phyloP scores from a whole-genome alignment of 2,797 vertebrate genomes.

The Crenichthys baileyi region DNA sequence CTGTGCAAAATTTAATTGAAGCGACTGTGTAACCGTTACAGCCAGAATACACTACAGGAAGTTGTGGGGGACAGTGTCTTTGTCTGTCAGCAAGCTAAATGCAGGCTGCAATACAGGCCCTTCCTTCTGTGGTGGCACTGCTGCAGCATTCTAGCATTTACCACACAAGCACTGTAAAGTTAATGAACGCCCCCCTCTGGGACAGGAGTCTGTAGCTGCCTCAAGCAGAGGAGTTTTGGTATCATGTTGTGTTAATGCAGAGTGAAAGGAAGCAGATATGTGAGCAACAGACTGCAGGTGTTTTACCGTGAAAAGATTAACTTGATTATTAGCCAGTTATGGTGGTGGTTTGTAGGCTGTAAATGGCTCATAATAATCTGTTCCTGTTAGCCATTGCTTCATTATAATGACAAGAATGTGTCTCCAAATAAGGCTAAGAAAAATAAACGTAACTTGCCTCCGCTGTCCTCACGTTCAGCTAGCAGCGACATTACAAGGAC shows the following conservation, averaged over 20 bases:
- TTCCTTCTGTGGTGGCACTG: background rate
- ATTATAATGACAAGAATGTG: background rate
- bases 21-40: background rate
- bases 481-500: background rate
- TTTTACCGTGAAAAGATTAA: background rate
- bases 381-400: background rate
- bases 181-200: background rate
- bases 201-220: background rate
- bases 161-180: background rate
- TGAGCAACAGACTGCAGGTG: background rate
- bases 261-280: background rate
- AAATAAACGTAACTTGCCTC: background rate
- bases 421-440: background rate
- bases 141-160: background rate
- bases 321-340: background rate
- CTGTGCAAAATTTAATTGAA: background rate
- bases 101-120: background rate
- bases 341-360: background rate
- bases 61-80: slow-evolving; percentile 1
- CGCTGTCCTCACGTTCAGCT: background rate
- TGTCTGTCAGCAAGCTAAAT: background rate
- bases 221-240: background rate
- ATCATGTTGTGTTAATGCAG: background rate
- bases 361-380: background rate
- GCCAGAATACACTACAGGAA: background rate